Base-by-base conservation (phyloP, 2,797 vertebrate genomes). In the Periparus ater region DNA sequence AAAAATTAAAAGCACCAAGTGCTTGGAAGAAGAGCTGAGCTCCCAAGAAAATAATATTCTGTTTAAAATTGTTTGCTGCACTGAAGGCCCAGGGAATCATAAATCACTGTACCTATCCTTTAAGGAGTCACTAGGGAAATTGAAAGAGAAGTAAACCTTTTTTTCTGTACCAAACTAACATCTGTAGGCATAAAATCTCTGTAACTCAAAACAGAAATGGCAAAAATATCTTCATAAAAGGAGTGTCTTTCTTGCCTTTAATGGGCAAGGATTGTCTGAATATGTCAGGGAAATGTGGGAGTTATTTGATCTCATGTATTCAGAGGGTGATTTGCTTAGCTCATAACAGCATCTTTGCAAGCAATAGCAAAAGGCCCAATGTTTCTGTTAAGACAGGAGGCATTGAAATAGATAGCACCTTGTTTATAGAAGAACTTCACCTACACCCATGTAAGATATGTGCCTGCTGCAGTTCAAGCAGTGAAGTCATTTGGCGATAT, bases 11-110 rank as follows among this genome's bases (percentile, higher is more conserved):
- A 47, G 3, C 3, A 2, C 8, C 6, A 72, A 25, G 13, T 67
- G 29, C 36, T 84, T 90, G 36, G 44, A 77, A 84, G 53, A 63
- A 74, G 11, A 84, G 20, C 26, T 70, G 44, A 88, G 36, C 29
- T 68, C 18, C 54, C 58, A 30, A 91, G 44, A 75, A 88, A 75
- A 75, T 54, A 84, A 57, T 88, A 90, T 34, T 27, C 9, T 78
- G 15, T 79, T 85, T 85, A 74, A 78, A 93, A 50, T 57, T 50
- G 9, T 70, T 85, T 54, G 34, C 12, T 55, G 17, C 11, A 8
- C 32, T 73, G 70, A 68, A 95, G 36, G 44, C 19, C 23, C 25
- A 61, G 48, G 30, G 22, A 58, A 27, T n/a, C 74, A 81, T 73
- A 88, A 75, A 68, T 62, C 44, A 62, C 32, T 89, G 68, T 44